phyloP scores from a whole-genome alignment of 2,113 vertebrate genomes.

The Cynopterus brachyotis region DNA sequence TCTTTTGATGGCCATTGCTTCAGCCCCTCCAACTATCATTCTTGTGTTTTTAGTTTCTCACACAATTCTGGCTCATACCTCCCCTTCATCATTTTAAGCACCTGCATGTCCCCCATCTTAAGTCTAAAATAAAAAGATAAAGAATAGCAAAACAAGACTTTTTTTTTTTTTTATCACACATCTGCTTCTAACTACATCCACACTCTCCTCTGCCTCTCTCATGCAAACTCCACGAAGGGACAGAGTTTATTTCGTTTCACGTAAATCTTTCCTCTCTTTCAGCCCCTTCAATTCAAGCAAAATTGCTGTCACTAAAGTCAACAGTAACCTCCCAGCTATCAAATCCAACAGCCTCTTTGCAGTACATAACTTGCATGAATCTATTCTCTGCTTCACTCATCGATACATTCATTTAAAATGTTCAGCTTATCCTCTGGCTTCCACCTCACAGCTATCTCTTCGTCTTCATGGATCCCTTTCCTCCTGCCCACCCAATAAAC shows the following conservation, averaged over 20 bases:
- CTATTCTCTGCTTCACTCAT: not conserved
- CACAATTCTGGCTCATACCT: not conserved
- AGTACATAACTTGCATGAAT: not conserved
- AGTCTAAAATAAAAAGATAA: not conserved
- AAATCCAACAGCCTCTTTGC: not conserved
- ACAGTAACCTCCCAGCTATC: not conserved
- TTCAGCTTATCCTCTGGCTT: not conserved
- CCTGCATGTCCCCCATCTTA: rapidly evolving
- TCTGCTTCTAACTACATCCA: not conserved
- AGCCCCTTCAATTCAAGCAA: not conserved
- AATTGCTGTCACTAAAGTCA: not conserved
- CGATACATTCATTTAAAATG: not conserved
- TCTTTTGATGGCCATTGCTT: not conserved
- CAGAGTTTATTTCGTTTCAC: not conserved
- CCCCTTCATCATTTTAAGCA: not conserved
- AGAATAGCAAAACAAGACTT: not conserved
- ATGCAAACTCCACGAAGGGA: not conserved
- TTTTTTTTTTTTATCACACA: not conserved
- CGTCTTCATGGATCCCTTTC: not conserved
- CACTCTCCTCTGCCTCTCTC: not conserved
- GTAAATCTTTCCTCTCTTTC: not conserved
- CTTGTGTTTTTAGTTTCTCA: not conserved
- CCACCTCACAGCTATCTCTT: too few relatives aligned
- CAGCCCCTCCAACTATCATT: not conserved
- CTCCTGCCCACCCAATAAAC: not conserved